These are phyloP conservation scores for Hymenopus coronatus DNA, from an alignment of 2,888 invertebrate species.

Conservation along the genomic window DNA sequence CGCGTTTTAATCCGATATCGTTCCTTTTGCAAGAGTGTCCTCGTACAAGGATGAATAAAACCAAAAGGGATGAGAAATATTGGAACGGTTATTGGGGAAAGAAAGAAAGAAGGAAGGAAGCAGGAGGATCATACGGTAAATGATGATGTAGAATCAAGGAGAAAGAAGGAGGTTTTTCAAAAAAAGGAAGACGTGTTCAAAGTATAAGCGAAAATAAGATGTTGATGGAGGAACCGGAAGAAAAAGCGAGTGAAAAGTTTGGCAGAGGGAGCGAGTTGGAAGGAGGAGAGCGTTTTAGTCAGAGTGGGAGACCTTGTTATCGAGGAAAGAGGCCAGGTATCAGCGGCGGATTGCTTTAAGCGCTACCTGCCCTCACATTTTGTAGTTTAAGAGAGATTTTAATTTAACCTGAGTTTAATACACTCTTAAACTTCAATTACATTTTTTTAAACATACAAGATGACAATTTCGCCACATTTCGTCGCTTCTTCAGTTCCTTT, in stretches of 20 bases:
- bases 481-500: too few relatives aligned
- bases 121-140: not conserved
- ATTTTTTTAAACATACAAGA: too few relatives aligned
- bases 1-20: not conserved
- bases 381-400: too few relatives aligned
- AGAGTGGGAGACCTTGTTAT: not conserved
- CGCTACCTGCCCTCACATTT: too few relatives aligned
- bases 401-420: too few relatives aligned
- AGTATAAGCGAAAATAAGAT: not conserved
- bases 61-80: not conserved
- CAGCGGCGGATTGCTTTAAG: not conserved
- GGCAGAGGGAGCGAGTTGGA: not conserved
- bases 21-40: not conserved
- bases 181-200: not conserved
- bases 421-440: too few relatives aligned
- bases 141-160: not conserved
- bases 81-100: not conserved
- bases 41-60: not conserved
- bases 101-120: not conserved
- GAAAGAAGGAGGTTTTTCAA: not conserved
- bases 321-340: not conserved
- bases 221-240: not conserved
- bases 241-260: not conserved
- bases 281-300: not conserved
- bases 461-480: too few relatives aligned